A percentile compares a stretch with the other conserved stretches of the same genome.
These are phyloP conservation scores for Cosmia trapezina DNA, from an alignment of 2,888 invertebrate species.

Conservation along the genomic window DNA sequence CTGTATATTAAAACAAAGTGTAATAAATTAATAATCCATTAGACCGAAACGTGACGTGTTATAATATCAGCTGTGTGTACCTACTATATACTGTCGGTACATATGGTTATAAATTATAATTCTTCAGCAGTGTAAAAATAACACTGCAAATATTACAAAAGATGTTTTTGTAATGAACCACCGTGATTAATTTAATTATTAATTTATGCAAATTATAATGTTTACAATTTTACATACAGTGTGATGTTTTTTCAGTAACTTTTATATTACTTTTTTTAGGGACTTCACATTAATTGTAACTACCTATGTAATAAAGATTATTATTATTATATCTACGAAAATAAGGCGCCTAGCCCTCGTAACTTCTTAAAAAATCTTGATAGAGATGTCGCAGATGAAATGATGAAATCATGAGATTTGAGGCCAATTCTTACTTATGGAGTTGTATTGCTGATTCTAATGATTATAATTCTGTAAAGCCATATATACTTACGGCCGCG, in stretches of 20 bases:
- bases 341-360: no score
- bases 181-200: background rate
- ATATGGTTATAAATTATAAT: background rate
- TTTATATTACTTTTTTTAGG: no score
- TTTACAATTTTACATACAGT: background rate
- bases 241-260: background rate
- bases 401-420: no score
- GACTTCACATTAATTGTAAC: no score
- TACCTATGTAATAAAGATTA: no score
- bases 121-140: conserved; percentile 9
- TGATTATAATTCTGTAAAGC: no score
- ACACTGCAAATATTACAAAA: background rate
- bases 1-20: background rate
- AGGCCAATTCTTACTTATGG: no score
- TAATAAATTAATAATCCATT: background rate
- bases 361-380: no score
- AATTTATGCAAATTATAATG: background rate
- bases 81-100: background rate
- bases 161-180: background rate
- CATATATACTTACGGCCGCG: no score
- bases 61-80: background rate
- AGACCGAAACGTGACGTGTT: background rate
- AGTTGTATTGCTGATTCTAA: no score
- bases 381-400: no score
- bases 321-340: no score